Evolutionary conservation across 1,140 invertebrate species (phyloP), one percentile per base, ranked within the genome.

Genomic region (Leptopilina boulardi): DNA sequence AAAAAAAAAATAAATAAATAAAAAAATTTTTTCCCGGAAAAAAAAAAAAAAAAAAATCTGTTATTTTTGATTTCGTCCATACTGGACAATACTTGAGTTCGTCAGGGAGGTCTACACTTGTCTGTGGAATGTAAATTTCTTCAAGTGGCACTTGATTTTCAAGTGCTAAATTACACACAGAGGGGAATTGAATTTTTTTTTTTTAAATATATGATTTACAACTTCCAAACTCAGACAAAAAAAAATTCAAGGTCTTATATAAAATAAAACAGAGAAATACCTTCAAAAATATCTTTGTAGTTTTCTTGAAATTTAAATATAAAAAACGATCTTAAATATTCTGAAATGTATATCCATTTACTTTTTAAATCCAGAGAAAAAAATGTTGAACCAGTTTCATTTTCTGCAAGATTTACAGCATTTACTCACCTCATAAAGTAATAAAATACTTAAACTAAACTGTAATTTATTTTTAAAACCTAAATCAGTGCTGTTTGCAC

Each of bases 41-140:
- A n/a, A n/a, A n/a, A n/a, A n/a, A n/a, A 54, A 18, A 0, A 19
- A 54, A 19, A 54, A 21, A 54, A 2, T 54, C 18, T 18, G n/a
- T 19, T 21, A 1, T 42, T 42, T 11, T 42, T 42, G 9, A 42
- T 42, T 42, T 42, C 9, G 9, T 42, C 9, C 10, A 8, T 11
- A 5, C 38, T 5, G 38, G 4, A 41, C n/a, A 41, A 41, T 41
- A 41, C 41, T n/a, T n/a, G 3, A 42, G 9, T 42, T 13, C 41
- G 13, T 42, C 41, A 42, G 41, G 41, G 41, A 42, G 41, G 41
- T 19, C 19, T 56, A 8, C 2, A 2, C 54, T 56, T 3, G 19
- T 26, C 54, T 56, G 54, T 19, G 21, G 21, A 56, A 56, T 56
- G 19, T 56, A 56, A 56, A 56, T 23, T 56, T n/a, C 54, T 56